Conservation (phyloP, 1,140 invertebrate genomes). For the Drosophila pectinifera region DNA sequence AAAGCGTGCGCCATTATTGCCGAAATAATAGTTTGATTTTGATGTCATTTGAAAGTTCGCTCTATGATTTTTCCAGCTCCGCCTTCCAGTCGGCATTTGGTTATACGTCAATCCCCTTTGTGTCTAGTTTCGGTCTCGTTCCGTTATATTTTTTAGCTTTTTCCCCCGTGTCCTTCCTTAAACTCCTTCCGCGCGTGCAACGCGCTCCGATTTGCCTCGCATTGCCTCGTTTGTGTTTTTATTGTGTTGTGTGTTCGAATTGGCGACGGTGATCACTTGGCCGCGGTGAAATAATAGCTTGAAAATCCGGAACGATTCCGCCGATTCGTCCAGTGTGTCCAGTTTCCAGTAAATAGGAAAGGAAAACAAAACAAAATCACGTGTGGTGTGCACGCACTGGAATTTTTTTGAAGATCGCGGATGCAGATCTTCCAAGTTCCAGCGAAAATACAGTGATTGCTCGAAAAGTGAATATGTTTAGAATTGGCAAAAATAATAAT, state of each 20-base stretch:
- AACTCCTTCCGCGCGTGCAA: conserved; percentile 25
- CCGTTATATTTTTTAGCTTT: conserved; percentile 46
- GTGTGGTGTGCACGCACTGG: neutral
- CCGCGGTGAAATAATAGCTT: neutral
- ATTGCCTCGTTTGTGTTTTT: conserved; percentile 6
- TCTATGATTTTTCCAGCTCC: neutral
- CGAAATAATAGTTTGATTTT: conserved; percentile 21
- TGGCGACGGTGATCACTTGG: neutral
- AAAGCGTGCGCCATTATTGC: conserved; percentile 14
- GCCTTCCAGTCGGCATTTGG: conserved; percentile 11
- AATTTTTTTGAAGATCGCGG: conserved; percentile 3
- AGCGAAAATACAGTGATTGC: conserved; percentile 3
- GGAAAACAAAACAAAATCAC: conserved; percentile 10
- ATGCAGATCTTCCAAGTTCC: neutral
- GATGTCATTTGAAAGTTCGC: conserved; percentile 11
- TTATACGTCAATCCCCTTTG: conserved; percentile 2
- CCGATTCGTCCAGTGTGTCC: conserved; percentile 5
- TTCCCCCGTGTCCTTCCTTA: conserved; percentile 32
- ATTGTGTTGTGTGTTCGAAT: conserved; percentile 19
- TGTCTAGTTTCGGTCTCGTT: conserved; percentile 27
- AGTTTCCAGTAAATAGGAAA: conserved; percentile 5
- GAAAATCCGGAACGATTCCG: neutral
- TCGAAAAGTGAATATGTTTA: conserved; percentile 5
- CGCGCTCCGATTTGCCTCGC: neutral
- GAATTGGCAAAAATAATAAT: neutral